Evolutionary conservation across 2,113 vertebrate genomes (phyloP).

Genomic region (Indri indri): DNA sequence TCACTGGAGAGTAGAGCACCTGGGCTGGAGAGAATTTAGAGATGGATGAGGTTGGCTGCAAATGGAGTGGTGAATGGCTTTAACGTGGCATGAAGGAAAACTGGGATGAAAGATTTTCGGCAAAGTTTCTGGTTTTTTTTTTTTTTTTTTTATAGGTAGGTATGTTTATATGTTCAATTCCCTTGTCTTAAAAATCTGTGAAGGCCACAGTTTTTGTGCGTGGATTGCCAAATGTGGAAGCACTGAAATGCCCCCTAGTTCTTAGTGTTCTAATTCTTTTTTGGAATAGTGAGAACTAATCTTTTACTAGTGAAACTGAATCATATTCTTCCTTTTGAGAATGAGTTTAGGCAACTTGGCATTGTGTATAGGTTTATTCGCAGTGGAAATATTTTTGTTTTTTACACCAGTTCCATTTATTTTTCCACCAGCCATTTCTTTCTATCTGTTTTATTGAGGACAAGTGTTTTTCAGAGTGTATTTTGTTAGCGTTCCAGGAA

Average conservation of each 20-base stretch:
- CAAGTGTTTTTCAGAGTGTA: not conserved
- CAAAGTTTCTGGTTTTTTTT: not conserved
- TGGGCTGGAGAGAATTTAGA: not conserved
- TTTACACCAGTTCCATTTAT: not conserved
- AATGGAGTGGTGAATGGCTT: not conserved
- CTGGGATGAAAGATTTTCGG: not conserved
- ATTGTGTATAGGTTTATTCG: not conserved
- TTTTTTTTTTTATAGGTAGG: not conserved
- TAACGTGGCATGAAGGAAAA: not conserved
- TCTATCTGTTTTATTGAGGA: not conserved
- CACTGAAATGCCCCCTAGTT: not conserved
- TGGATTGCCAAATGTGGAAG: not conserved
- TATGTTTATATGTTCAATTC: not conserved
- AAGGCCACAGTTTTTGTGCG: not conserved
- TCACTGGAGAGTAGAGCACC: not conserved
- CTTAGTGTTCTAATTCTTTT: not conserved
- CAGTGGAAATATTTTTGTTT: not conserved
- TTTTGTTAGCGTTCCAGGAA: constrained; percentile 39
- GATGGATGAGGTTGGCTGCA: not conserved
- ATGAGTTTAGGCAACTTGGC: not conserved
- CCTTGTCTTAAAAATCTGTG: not conserved
- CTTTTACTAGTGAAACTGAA: not conserved
- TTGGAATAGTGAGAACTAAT: not conserved
- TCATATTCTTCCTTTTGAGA: not conserved
- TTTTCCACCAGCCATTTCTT: not conserved